Percentiles rank a stretch among this genome's conserved stretches.
Evolutionary conservation across 2,888 invertebrate species (phyloP).

Genomic region (Cacoxenus indagator): DNA sequence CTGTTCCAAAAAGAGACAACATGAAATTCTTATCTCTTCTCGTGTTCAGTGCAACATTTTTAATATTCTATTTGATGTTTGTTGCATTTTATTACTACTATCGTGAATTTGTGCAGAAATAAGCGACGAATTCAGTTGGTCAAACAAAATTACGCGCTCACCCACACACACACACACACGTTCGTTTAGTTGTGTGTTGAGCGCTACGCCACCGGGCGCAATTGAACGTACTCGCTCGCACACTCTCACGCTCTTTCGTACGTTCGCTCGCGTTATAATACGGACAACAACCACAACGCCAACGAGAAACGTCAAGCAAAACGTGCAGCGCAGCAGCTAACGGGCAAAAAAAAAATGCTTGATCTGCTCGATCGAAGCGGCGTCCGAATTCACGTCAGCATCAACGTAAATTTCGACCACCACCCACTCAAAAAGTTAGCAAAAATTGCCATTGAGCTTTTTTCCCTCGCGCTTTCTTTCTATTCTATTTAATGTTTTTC

Average conservation of each 20-base stretch:
- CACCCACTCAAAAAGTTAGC: conserved; percentile 37
- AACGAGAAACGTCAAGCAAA: conserved; percentile 2
- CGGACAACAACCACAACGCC: not conserved
- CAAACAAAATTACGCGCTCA: too few relatives aligned
- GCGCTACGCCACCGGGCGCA: too few relatives aligned
- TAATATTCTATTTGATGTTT: conserved; percentile 58
- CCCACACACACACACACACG: too few relatives aligned
- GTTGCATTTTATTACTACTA: conserved; percentile 61
- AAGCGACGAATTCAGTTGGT: conserved; percentile 5
- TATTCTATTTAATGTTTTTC: not conserved
- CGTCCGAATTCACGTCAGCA: conserved; percentile 1
- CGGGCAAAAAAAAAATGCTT: not conserved
- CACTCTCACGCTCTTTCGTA: conserved; percentile 12
- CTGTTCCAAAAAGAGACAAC: not conserved
- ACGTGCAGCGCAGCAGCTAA: not conserved
- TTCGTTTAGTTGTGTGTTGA: too few relatives aligned
- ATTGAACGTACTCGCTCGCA: too few relatives aligned
- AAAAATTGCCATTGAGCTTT: conserved; percentile 52
- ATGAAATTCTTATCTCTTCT: conserved; percentile 47
- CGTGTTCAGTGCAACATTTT: conserved; percentile 52
- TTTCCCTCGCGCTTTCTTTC: conserved; percentile 35
- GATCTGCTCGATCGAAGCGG: not conserved
- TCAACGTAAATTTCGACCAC: conserved; percentile 34
- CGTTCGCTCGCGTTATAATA: not conserved
- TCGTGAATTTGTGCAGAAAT: conserved; percentile 48